phyloP scores from a whole-genome alignment of 2,888 invertebrate species.

The Dicranocentrus wangi region DNA sequence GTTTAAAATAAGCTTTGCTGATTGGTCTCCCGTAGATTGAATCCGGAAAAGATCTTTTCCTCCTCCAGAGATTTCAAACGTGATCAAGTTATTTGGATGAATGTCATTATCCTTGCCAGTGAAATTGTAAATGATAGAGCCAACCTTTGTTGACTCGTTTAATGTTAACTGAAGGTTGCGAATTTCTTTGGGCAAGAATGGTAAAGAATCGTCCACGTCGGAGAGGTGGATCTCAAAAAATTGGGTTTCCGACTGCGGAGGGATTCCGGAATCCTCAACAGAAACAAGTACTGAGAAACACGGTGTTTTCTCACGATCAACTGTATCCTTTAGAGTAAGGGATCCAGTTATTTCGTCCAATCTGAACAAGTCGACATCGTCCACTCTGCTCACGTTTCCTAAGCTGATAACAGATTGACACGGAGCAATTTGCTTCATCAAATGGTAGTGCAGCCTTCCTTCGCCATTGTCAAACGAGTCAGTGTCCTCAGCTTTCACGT shows the following conservation, averaged over 20 bases:
- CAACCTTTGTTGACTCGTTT: constrained; percentile 81
- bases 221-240: constrained; percentile 70
- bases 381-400: constrained; percentile 60
- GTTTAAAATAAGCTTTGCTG: constrained; percentile 67
- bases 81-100: constrained; percentile 69
- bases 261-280: constrained; percentile 86
- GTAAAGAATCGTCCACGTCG: constrained; percentile 87
- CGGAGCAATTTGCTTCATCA: constrained; percentile 71
- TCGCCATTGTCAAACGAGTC: constrained; percentile 72
- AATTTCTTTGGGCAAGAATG: constrained; percentile 77
- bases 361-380: constrained; percentile 70
- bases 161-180: constrained; percentile 78
- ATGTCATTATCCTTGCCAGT: constrained; percentile 85
- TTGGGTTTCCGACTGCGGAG: constrained; percentile 78
- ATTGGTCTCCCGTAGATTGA: constrained; percentile 60
- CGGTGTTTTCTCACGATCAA: constrained; percentile 85
- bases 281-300: constrained; percentile 85
- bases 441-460: constrained; percentile 67
- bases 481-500: constrained; percentile 69
- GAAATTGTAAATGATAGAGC: constrained; percentile 81
- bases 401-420: constrained; percentile 63
- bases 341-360: constrained; percentile 81
- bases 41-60: constrained; percentile 71
- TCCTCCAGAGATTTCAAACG: constrained; percentile 71
- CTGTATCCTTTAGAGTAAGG: constrained; percentile 81